Percentiles rank a stretch among this genome's conserved stretches.
Conservation (phyloP, 1,140 invertebrate genomes). For the Neodiprion virginianus region DNA sequence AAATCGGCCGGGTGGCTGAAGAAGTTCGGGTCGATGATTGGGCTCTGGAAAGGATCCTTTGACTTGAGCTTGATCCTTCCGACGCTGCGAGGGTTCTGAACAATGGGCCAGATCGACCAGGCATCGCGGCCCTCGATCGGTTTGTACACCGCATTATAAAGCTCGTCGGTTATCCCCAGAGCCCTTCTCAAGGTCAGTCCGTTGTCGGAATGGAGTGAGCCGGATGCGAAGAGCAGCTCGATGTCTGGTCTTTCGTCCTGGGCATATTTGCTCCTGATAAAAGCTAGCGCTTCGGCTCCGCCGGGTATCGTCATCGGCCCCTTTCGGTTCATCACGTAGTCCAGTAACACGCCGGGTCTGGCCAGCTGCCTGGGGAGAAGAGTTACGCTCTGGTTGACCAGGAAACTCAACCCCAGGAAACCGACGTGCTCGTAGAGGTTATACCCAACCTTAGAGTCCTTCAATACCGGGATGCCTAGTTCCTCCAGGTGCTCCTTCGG, state of each 20-base stretch:
- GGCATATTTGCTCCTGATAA: slow-evolving; percentile 61
- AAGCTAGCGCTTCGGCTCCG: slow-evolving; percentile 63
- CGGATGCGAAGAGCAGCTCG: slow-evolving; percentile 63
- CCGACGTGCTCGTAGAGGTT: slow-evolving; percentile 78
- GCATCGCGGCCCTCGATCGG: slow-evolving; percentile 67
- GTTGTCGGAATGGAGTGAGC: slow-evolving; percentile 68
- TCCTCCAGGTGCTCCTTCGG: slow-evolving; percentile 72
- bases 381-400: slow-evolving; percentile 55
- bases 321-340: slow-evolving; percentile 54
- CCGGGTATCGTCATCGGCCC: slow-evolving; percentile 62
- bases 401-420: slow-evolving; percentile 69
- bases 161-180: slow-evolving; percentile 63
- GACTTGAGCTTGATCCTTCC: slow-evolving; percentile 72
- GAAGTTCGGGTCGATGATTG: slow-evolving; percentile 79
- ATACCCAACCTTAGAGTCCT: slow-evolving; percentile 74
- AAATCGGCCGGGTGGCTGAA: slow-evolving; percentile 71
- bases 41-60: slow-evolving; percentile 76
- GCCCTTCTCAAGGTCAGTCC: slow-evolving; percentile 65
- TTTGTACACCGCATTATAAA: slow-evolving; percentile 66
- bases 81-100: slow-evolving; percentile 76
- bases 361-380: slow-evolving; percentile 36
- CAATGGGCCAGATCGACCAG: slow-evolving; percentile 73
- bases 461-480: slow-evolving; percentile 70
- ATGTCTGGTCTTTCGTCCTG: slow-evolving; percentile 62
- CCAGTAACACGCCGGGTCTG: slow-evolving; percentile 36